phyloP scores from a whole-genome alignment of 2,797 vertebrate species.

The Chelmon rostratus region DNA sequence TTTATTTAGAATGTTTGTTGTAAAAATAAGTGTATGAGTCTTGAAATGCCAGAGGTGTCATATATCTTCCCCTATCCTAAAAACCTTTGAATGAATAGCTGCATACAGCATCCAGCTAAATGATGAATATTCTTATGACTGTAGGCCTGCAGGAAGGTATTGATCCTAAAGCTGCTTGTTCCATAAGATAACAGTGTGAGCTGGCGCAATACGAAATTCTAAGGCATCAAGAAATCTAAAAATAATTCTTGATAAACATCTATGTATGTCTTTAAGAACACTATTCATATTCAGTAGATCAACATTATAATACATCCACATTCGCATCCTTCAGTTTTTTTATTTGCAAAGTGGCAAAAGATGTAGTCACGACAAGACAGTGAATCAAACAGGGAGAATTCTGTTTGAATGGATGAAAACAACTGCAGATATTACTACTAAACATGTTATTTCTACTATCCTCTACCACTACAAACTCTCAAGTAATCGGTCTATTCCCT shows the following conservation, averaged over 20 bases:
- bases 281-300: neutral
- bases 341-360: too few species aligned
- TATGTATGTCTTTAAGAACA: neutral
- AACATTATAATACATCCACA: neutral
- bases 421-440: too few species aligned
- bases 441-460: too few species aligned
- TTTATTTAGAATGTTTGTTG: neutral
- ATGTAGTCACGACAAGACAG: too few species aligned
- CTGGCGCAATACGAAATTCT: neutral
- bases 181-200: neutral
- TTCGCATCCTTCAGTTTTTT: neutral
- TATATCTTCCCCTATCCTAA: neutral
- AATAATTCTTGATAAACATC: neutral
- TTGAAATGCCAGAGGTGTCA: conserved; percentile 1
- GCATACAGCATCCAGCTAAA: neutral
- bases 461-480: too few species aligned
- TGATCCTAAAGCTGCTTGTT: neutral
- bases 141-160: conserved; percentile 8
- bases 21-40: neutral
- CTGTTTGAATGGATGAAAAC: neutral
- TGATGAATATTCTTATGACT: conserved; percentile 1
- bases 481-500: neutral
- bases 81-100: neutral
- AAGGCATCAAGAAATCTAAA: neutral
- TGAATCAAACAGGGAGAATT: neutral